Conservation (phyloP, 2,797 vertebrate species). For the Hypotaenidia okinawae region DNA sequence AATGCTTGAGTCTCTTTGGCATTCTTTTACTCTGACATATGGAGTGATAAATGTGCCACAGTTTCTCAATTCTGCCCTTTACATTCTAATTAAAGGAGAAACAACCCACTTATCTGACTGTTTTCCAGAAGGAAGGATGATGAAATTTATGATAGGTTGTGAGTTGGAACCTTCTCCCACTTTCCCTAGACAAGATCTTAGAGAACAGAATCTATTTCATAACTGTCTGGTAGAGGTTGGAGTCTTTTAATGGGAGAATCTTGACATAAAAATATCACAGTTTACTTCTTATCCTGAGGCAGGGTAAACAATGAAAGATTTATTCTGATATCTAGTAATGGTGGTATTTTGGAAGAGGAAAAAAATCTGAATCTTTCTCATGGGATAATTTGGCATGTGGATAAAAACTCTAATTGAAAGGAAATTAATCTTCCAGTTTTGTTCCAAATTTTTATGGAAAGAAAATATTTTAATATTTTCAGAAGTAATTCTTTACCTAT, state of each 20-base stretch:
- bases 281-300: background rate
- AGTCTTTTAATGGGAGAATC: constrained; percentile 30
- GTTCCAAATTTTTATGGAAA: background rate
- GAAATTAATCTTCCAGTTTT: background rate
- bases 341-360: background rate
- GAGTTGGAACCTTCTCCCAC: constrained; percentile 22
- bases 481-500: background rate
- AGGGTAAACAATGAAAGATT: constrained; percentile 13
- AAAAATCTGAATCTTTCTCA: background rate
- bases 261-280: constrained; percentile 34
- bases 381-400: background rate
- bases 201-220: constrained; percentile 27
- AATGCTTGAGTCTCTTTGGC: constrained; percentile 21
- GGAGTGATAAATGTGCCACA: constrained; percentile 54
- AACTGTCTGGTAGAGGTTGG: background rate
- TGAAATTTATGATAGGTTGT: constrained; percentile 3
- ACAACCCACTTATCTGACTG: constrained; percentile 48
- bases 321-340: background rate
- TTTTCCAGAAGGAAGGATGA: constrained; percentile 48
- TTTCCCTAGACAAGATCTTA: background rate
- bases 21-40: constrained; percentile 38
- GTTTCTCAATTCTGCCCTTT: constrained; percentile 59
- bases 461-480: background rate
- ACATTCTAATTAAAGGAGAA: constrained; percentile 61
- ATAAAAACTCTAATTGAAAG: background rate